Conservation (phyloP, 2,888 invertebrate species). For the Cheilosia urbana region DNA sequence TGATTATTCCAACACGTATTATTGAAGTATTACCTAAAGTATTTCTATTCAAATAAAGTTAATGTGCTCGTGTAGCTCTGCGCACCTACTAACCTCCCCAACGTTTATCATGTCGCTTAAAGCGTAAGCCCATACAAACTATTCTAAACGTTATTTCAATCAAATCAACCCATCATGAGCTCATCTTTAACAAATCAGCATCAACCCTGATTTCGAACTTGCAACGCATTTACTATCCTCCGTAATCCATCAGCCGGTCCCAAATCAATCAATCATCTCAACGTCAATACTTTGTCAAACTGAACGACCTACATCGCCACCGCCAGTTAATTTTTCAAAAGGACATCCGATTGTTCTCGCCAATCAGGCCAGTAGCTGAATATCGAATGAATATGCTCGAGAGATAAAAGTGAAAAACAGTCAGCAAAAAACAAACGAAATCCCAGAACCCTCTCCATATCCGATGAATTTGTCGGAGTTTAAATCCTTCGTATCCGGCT, state of each 20-base stretch:
- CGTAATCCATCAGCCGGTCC: not conserved
- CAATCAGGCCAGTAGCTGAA: slow-evolving; percentile 44
- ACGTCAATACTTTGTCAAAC: slow-evolving; percentile 62
- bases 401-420: slow-evolving; percentile 1
- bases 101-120: too few species aligned
- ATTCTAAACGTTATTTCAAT: too few species aligned
- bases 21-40: too few species aligned
- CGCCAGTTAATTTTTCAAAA: slow-evolving; percentile 29
- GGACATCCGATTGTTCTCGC: slow-evolving; percentile 59
- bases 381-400: slow-evolving; percentile 37
- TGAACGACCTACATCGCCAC: slow-evolving; percentile 17
- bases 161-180: too few species aligned
- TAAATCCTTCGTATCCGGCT: slow-evolving; percentile 34
- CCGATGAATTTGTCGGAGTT: slow-evolving; percentile 46
- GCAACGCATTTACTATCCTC: too few species aligned
- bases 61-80: too few species aligned
- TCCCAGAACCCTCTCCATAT: slow-evolving; percentile 13
- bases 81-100: too few species aligned
- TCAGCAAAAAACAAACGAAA: not conserved
- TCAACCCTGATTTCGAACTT: too few species aligned
- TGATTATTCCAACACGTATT: too few species aligned
- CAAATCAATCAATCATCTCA: slow-evolving; percentile 37
- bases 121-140: too few species aligned
- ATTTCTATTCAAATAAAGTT: too few species aligned
- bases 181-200: too few species aligned